phyloP scores from a whole-genome alignment of 2,888 invertebrate genomes.

The Rhagonycha fulva region DNA sequence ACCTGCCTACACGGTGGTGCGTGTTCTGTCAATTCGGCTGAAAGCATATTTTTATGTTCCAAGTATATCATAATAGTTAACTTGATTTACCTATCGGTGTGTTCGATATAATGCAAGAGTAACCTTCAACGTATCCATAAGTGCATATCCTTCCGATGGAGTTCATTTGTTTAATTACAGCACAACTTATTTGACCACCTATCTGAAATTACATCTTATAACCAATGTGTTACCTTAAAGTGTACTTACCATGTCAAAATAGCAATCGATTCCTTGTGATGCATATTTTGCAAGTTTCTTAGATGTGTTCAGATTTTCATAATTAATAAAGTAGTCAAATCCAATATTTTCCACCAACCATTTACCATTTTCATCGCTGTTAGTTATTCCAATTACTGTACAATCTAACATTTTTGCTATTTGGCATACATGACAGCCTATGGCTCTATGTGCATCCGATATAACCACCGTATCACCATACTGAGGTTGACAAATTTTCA shows the following conservation, averaged over 20 bases:
- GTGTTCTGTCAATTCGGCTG: neutral
- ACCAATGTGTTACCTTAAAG: neutral
- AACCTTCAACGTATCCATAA: slow-evolving; percentile 68
- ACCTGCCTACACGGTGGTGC: slow-evolving; percentile 51
- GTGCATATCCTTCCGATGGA: slow-evolving; percentile 64
- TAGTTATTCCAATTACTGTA: slow-evolving; percentile 72
- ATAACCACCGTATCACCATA: slow-evolving; percentile 75
- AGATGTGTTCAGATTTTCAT: slow-evolving; percentile 64
- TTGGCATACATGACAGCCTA: slow-evolving; percentile 78
- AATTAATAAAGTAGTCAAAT: slow-evolving; percentile 74
- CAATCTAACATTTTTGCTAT: slow-evolving; percentile 76
- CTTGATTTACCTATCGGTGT: slow-evolving; percentile 30
- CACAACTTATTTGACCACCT: slow-evolving; percentile 67
- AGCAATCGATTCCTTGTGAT: slow-evolving; percentile 73
- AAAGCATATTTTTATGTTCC: neutral
- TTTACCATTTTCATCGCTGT: slow-evolving; percentile 70
- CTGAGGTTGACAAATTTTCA: slow-evolving; percentile 73
- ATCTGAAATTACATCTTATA: slow-evolving; percentile 52
- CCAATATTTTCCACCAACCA: slow-evolving; percentile 67
- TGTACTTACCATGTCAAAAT: slow-evolving; percentile 73
- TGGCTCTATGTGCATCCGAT: slow-evolving; percentile 77
- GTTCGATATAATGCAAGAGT: slow-evolving; percentile 57
- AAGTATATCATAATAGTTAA: neutral
- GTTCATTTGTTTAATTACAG: slow-evolving; percentile 66
- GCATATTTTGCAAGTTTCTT: slow-evolving; percentile 63